Conservation (phyloP, 1,140 invertebrate genomes). For the Drosophila lacertosa region DNA sequence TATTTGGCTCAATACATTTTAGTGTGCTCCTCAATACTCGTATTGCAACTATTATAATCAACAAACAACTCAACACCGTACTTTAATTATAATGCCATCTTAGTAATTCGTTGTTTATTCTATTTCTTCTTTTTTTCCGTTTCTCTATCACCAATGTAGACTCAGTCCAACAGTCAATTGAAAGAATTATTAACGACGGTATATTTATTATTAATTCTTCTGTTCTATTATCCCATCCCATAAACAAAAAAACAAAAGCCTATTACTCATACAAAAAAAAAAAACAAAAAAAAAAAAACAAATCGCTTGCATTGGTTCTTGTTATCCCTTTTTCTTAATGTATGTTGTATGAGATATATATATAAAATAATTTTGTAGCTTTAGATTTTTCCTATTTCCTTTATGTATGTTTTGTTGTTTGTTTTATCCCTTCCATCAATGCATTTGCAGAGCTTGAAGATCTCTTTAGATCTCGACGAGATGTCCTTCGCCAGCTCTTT, state of each 20-base stretch:
- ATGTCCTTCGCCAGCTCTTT: not conserved
- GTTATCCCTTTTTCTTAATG: not conserved
- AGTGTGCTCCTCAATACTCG: slow-evolving; percentile 31
- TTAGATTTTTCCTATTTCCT: slow-evolving; percentile 12
- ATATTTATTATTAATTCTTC: slow-evolving; percentile 78
- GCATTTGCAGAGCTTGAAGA: slow-evolving; percentile 8
- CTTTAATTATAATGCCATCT: slow-evolving; percentile 74
- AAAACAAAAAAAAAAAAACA: no score
- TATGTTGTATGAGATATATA: slow-evolving; percentile 5
- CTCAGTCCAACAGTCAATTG: slow-evolving; percentile 84
- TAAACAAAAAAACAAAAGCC: slow-evolving; percentile 12
- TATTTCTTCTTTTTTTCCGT: slow-evolving; percentile 81
- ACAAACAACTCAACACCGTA: slow-evolving; percentile 42
- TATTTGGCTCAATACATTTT: slow-evolving; percentile 21
- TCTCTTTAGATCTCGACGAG: slow-evolving; percentile 4
- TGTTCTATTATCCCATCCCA: slow-evolving; percentile 43
- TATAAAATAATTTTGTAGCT: slow-evolving; percentile 17
- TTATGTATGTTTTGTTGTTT: slow-evolving; percentile 14
- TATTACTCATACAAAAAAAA: slow-evolving; percentile 12
- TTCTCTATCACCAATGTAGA: slow-evolving; percentile 84
- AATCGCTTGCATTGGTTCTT: slow-evolving; percentile 33
- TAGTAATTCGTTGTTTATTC: slow-evolving; percentile 84
- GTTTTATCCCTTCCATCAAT: slow-evolving; percentile 28
- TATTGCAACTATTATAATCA: slow-evolving; percentile 20
- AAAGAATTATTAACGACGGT: slow-evolving; percentile 84